Evolutionary conservation across 2,888 invertebrate species (phyloP), one percentile per base, ranked within the genome.

Genomic region (Steinernema carpocapsae): DNA sequence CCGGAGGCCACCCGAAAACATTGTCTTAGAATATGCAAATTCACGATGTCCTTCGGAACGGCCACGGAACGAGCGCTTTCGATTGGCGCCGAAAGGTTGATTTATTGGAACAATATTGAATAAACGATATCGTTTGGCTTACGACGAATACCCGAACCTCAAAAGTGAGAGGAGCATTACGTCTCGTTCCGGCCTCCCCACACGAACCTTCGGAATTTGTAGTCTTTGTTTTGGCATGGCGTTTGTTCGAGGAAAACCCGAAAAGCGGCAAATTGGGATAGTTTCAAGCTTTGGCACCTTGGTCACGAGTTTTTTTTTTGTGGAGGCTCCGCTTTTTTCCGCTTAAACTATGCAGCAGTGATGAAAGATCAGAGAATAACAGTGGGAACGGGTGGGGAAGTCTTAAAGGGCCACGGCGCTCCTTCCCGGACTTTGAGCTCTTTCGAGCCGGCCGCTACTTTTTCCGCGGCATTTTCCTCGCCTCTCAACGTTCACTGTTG

Each of bases 351-450:
- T 37, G 37, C 37, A 37, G 37, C 37, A 37, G 37, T 64, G 64
- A 64, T 29, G 64, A 64, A 64, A 64, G 64, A 64, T 64, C 64
- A 64, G 64, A 64, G 64, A 64, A 32, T 64, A 64, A 64, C 32
- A 64, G 64, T 6, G 26, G 64, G 26, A 37, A 29, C 64, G 64
- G 56, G 24, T 56, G 64, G 64, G 29, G 29, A 29, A 29, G 64
- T 37, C 37, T 37, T 37, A 3, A 32, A 64, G 32, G 64, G 64
- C 22, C 26, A 64, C 64, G 64, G 17, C 10, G 64, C 14, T 37
- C 37, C 4, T 37, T 37, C 37, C 37, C 37, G 64, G 32, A 32
- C 37, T 37, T 37, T 37, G 64, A 29, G 64, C 17, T 64, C 29
- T 26, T 26, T 26, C 22, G 64, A 29, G 64, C 64, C 6, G 32